A percentile compares a stretch with the other conserved stretches of the same genome.
Conservation (phyloP, 2,113 vertebrate genomes). For the Chloropsis hardwickii region DNA sequence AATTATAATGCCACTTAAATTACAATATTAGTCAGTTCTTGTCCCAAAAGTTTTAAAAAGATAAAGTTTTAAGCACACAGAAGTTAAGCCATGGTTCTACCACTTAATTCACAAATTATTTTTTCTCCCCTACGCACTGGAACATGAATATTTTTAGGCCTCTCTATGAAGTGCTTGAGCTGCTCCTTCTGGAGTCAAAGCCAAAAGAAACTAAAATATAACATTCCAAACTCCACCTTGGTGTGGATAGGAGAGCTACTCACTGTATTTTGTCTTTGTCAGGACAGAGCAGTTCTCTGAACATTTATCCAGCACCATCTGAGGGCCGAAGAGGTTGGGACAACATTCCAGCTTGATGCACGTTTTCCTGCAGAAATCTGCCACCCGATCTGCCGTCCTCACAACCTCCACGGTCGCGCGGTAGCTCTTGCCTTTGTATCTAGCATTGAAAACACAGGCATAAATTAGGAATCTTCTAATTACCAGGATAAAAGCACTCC, state of each 20-base stretch:
- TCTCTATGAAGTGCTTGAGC: neutral
- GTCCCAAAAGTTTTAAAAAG: neutral
- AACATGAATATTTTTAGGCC: neutral
- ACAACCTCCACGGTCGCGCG: slow-evolving; percentile 94
- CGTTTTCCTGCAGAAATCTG: slow-evolving; percentile 94
- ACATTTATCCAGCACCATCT: slow-evolving; percentile 94
- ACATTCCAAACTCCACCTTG: neutral
- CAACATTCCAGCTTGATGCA: slow-evolving; percentile 97
- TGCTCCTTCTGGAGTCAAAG: neutral
- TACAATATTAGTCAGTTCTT: neutral
- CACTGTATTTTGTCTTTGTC: slow-evolving; percentile 99
- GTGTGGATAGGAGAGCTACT: slow-evolving; percentile 43
- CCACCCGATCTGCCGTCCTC: slow-evolving; percentile 90
- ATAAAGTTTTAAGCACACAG: neutral
- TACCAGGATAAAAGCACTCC: neutral
- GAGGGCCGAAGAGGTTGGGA: slow-evolving; percentile 93
- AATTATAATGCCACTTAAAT: neutral
- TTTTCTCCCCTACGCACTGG: neutral
- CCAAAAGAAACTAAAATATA: neutral
- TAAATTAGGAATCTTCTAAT: neutral
- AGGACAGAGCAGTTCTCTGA: slow-evolving; percentile 97
- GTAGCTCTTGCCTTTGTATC: slow-evolving; percentile 98
- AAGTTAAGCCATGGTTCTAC: neutral
- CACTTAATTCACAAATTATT: neutral
- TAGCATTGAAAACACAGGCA: slow-evolving; percentile 45